Evolutionary conservation across 1,140 invertebrate genomes (phyloP).

Genomic region (Diabrotica virgifera): DNA sequence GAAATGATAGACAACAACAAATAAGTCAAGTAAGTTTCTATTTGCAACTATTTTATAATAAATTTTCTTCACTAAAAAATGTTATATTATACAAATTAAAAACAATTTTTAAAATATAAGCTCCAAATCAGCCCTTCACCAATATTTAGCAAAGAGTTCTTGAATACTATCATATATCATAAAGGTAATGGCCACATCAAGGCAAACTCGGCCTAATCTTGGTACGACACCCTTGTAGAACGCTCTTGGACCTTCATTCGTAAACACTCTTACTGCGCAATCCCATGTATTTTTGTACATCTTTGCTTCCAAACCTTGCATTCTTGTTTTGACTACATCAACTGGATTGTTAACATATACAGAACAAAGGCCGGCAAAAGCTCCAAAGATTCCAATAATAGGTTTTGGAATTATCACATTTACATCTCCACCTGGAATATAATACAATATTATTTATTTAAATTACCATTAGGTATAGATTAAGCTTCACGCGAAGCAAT

Average conservation of each 20-base stretch:
- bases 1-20: too few species aligned
- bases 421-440: conserved; percentile 35
- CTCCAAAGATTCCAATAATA: background rate
- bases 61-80: too few species aligned
- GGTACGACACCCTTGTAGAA: conserved; percentile 99
- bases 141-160: conserved; percentile 88
- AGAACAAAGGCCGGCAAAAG: conserved; percentile 75
- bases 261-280: conserved; percentile 88
- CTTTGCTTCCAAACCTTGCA: conserved; percentile 95
- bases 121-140: conserved; percentile 48
- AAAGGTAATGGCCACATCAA: conserved; percentile 98
- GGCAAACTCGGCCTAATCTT: conserved; percentile 89
- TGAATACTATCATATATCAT: conserved; percentile 97
- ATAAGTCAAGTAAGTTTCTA: too few species aligned
- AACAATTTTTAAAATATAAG: too few species aligned
- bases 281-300: conserved; percentile 96
- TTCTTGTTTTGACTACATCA: conserved; percentile 98
- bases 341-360: conserved; percentile 98
- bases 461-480: too few species aligned
- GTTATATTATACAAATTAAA: too few species aligned
- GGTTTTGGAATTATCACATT: conserved; percentile 65
- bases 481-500: too few species aligned
- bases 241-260: conserved; percentile 87
- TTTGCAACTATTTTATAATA: too few species aligned
- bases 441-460: too few species aligned